A percentile compares a stretch with the other conserved stretches of the same genome.
These are phyloP conservation scores for Oreocharis arfaki DNA, from an alignment of 2,113 vertebrate species.

Conservation along the genomic window DNA sequence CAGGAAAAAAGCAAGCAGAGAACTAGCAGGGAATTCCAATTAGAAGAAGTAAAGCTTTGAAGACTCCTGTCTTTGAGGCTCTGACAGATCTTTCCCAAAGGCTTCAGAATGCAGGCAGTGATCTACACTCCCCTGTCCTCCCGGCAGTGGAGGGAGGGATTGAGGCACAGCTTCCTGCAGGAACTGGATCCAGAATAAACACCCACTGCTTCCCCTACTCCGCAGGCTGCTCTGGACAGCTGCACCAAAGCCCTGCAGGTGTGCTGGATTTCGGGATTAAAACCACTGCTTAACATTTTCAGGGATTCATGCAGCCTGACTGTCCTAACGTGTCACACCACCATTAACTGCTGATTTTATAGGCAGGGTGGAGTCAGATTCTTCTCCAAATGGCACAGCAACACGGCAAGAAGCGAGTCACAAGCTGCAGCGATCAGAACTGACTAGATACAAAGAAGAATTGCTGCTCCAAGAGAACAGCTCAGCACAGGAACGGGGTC, in stretches of 20 bases:
- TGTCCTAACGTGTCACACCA: neutral
- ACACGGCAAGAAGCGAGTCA: neutral
- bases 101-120: neutral
- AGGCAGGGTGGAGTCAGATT: neutral
- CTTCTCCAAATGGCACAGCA: fast-evolving
- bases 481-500: neutral
- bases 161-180: neutral
- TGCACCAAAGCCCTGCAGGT: neutral
- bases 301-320: neutral
- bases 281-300: neutral
- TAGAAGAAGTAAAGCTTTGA: neutral
- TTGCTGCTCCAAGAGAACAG: neutral
- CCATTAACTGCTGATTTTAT: neutral
- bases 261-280: neutral
- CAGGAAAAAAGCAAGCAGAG: neutral
- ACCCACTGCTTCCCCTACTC: fast-evolving
- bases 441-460: neutral
- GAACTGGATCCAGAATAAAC: neutral
- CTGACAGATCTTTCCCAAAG: neutral
- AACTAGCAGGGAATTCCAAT: neutral
- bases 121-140: neutral
- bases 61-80: neutral
- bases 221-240: neutral
- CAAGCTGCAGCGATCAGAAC: neutral
- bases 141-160: neutral